Evolutionary conservation across 2,888 invertebrate species (phyloP).

Genomic region (Tetrapedia diversipes): DNA sequence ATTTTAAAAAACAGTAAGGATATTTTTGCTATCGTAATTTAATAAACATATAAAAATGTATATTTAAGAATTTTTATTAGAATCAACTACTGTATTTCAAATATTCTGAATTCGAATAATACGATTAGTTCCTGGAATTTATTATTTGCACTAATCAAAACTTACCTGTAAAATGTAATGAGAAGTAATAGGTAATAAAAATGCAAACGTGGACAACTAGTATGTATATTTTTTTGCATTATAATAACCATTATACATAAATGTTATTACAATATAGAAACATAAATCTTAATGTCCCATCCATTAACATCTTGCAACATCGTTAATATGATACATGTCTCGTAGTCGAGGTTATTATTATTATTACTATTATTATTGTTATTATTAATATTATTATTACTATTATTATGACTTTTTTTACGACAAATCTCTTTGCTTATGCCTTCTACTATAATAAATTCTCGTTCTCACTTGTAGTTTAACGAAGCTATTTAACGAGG

Average conservation of each 20-base stretch:
- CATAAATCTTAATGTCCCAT: constrained; percentile 78
- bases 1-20: too few relatives aligned
- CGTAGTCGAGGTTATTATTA: constrained; percentile 60
- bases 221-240: constrained; percentile 76
- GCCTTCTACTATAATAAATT: constrained; percentile 31
- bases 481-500: constrained; percentile 16
- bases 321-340: constrained; percentile 64
- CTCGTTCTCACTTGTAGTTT: background rate
- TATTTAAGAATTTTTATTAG: too few relatives aligned
- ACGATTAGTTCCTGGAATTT: too few relatives aligned
- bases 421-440: constrained; percentile 41
- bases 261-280: constrained; percentile 81
- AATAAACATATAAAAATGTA: too few relatives aligned
- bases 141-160: too few relatives aligned
- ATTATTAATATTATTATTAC: too few relatives aligned
- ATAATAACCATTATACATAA: constrained; percentile 79
- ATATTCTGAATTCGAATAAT: too few relatives aligned
- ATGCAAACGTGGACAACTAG: constrained; percentile 72
- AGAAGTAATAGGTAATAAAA: constrained; percentile 26
- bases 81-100: too few relatives aligned
- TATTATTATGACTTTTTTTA: too few relatives aligned
- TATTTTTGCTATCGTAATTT: too few relatives aligned
- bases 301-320: constrained; percentile 74
- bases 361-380: constrained; percentile 57
- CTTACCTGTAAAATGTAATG: background rate